These are phyloP conservation scores for Portevinia maculata DNA, from an alignment of 2,888 invertebrate genomes.

Conservation along the genomic window DNA sequence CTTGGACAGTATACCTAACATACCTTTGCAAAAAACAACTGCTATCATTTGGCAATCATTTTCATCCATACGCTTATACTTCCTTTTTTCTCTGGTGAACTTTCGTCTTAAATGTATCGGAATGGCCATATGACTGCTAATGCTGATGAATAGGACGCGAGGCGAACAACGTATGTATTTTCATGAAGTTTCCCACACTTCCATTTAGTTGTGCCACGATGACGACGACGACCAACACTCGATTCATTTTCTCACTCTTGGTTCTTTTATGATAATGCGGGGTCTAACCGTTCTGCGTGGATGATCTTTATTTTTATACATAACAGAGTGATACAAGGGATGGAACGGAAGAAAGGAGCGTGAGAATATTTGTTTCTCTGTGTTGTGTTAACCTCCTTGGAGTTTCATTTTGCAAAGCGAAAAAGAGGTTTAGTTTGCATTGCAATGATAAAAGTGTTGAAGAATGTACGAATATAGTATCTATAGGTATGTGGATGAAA, in stretches of 20 bases:
- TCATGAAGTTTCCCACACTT: constrained; percentile 58
- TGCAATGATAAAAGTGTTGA: constrained; percentile 3
- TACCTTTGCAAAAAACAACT: constrained; percentile 1
- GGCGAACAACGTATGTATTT: constrained; percentile 26
- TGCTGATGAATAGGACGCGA: constrained; percentile 19
- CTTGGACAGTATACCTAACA: background rate
- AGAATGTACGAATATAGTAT: background rate
- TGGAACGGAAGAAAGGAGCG: constrained; percentile 67
- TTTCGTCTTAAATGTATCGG: constrained; percentile 49
- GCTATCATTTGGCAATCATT: constrained; percentile 39
- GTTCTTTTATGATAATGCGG: constrained; percentile 61
- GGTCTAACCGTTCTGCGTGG: constrained; percentile 66
- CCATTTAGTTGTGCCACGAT: constrained; percentile 33
- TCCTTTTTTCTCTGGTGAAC: constrained; percentile 7
- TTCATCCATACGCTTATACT: constrained; percentile 22
- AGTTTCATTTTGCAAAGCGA: constrained; percentile 29
- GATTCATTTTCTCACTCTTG: constrained; percentile 61
- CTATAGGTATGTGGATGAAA: background rate
- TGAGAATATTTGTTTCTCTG: constrained; percentile 59
- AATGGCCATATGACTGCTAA: constrained; percentile 51
- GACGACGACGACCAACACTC: constrained; percentile 36
- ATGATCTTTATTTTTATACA: constrained; percentile 57
- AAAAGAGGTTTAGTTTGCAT: constrained; percentile 19
- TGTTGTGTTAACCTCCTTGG: constrained; percentile 43
- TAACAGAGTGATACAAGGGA: constrained; percentile 52